Conservation (phyloP, 2,797 vertebrate genomes). For the Peromyscus nudipes region DNA sequence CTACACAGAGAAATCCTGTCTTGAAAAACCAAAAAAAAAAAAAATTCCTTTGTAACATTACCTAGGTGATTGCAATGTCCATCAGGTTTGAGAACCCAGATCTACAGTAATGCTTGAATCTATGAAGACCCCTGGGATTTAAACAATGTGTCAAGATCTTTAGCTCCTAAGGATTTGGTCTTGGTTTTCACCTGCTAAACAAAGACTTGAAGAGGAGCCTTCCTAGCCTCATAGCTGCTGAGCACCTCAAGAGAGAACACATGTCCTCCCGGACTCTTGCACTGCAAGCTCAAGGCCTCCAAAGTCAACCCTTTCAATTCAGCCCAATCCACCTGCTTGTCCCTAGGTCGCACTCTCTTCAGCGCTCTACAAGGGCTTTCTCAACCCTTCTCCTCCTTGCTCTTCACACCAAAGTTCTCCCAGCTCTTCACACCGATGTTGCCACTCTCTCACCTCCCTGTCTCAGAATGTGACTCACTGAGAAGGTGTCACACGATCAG, state of each 20-base stretch:
- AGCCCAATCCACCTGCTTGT: neutral
- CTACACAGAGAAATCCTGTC: too few relatives aligned
- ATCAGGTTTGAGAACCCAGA: neutral
- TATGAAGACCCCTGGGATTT: neutral
- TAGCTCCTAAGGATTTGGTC: neutral
- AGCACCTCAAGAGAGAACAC: conserved; percentile 11
- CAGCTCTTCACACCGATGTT: neutral
- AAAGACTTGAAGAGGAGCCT: neutral
- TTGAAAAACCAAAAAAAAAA: too few relatives aligned
- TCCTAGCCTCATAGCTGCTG: neutral
- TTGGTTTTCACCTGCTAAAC: neutral
- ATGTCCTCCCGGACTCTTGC: neutral
- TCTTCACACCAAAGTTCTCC: neutral
- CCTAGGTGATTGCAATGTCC: neutral
- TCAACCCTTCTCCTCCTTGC: neutral
- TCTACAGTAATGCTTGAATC: neutral
- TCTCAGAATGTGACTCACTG: conserved; percentile 40
- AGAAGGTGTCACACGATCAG: neutral
- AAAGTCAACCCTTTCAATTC: neutral
- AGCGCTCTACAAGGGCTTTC: neutral
- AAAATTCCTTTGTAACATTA: neutral
- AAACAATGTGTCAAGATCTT: neutral
- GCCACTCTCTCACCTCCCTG: conserved; percentile 12
- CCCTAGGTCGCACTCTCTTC: neutral
- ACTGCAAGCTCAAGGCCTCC: neutral